Evolutionary conservation across 2,888 invertebrate species (phyloP).

Genomic region (Synergus itoensis): DNA sequence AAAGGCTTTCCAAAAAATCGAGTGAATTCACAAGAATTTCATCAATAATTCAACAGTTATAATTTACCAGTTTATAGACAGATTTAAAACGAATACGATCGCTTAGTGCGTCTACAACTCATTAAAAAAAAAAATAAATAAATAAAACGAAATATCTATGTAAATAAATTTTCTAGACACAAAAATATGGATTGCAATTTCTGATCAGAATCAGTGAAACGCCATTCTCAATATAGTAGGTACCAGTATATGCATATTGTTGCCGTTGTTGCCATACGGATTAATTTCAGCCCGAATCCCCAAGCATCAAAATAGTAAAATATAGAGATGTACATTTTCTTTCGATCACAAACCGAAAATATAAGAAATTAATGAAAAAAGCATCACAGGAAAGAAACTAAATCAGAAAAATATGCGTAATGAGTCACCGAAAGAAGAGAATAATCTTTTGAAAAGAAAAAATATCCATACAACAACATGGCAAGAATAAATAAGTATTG

Average conservation of each 20-base stretch:
- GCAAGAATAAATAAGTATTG: constrained; percentile 59
- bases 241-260: neutral
- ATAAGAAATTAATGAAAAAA: neutral
- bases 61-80: neutral
- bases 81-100: neutral
- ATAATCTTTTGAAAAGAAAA: constrained; percentile 53
- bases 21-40: too few species aligned
- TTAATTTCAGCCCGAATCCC: neutral
- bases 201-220: neutral
- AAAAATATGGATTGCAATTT: neutral
- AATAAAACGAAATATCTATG: too few species aligned
- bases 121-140: neutral
- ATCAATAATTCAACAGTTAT: too few species aligned
- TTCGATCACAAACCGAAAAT: neutral
- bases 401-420: constrained; percentile 41
- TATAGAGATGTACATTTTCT: neutral
- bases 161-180: neutral
- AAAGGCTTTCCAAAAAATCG: too few species aligned
- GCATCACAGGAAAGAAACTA: constrained; percentile 42
- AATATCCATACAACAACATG: constrained; percentile 53
- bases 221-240: neutral
- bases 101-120: neutral
- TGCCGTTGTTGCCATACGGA: constrained; percentile 39
- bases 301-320: constrained; percentile 18
- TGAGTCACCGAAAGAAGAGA: constrained; percentile 47